A percentile compares a stretch with the other conserved stretches of the same genome.
These are phyloP conservation scores for Caprella mutica DNA, from an alignment of 2,888 invertebrate species.

Conservation along the genomic window DNA sequence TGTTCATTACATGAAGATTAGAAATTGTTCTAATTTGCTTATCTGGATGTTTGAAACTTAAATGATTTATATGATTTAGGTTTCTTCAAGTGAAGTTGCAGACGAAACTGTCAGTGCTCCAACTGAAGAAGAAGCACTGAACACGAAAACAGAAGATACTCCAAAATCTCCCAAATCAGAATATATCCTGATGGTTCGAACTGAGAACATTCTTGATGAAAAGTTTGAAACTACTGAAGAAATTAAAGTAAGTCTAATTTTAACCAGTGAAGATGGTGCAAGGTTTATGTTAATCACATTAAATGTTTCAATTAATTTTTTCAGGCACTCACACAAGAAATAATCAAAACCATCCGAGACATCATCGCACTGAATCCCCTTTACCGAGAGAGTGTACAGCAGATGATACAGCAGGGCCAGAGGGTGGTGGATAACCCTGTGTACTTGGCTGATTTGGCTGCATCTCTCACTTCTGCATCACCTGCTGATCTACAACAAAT, in stretches of 20 bases:
- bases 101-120: no score
- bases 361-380: constrained; percentile 94
- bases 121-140: background rate
- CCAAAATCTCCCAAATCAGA: no score
- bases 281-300: background rate
- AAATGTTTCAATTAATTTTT: constrained; percentile 30
- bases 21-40: no score
- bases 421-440: constrained; percentile 96
- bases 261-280: background rate
- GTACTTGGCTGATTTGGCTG: constrained; percentile 90
- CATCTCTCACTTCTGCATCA: constrained; percentile 77
- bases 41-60: no score
- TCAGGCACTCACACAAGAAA: constrained; percentile 82
- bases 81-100: no score
- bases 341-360: constrained; percentile 93
- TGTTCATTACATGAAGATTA: no score
- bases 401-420: constrained; percentile 93
- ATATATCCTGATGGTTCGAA: constrained; percentile 80
- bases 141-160: constrained; percentile 16
- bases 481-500: constrained; percentile 82
- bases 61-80: no score
- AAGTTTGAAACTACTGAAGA: constrained; percentile 84
- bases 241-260: constrained; percentile 55
- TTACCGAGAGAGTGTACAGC: constrained; percentile 93
- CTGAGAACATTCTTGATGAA: constrained; percentile 79